Evolutionary conservation across 2,113 vertebrate genomes (phyloP), one percentile per base, ranked within the genome.

Genomic region (Nibea albiflora): DNA sequence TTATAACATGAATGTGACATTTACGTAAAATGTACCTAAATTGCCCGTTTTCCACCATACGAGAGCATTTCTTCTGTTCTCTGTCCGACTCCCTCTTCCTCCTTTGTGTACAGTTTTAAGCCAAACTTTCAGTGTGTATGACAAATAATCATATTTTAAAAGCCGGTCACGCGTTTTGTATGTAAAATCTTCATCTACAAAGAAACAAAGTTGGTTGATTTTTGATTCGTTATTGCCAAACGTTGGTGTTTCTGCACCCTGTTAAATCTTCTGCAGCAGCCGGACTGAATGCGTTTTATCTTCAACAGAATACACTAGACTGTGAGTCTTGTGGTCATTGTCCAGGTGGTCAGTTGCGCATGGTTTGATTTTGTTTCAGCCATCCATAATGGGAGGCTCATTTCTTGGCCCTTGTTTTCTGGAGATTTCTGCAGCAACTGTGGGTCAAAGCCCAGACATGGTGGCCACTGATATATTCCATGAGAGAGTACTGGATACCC

Each of bases 401-500:
- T 80, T 54, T 85, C 61, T 83, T 74, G 66, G 80, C 85, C 77
- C 83, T 79, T 92, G 90, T 88, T 78, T 86, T 68, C 75, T 71
- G 81, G 78, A 84, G 86, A 81, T 85, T 88, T 72, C 67, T 42
- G 63, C 82, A 87, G 85, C 88, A 87, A 78, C 88, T 76, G 83
- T 73, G 70, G 86, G 87, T 92, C 84, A 89, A 76, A 91, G 63
- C 73, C 52, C 88, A 85, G 76, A 89, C 89, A 87, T 94, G 92
- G 90, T 82, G 84, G 84, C 76, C 88, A 83, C 89, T 94, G 91
- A 94, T 94, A 94, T 78, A 89, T 92, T 93, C 88, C 94, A 94
- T 90, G 78, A 88, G 94, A 95, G 95, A 92, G 93, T 74, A 85
- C 85, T 60, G 91, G 87, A 91, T 92, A 92, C 94, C 94, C 95